Evolutionary conservation across 2,797 vertebrate species (phyloP), one percentile per base, ranked within the genome.

Genomic region (Falco novaeseelandiae): DNA sequence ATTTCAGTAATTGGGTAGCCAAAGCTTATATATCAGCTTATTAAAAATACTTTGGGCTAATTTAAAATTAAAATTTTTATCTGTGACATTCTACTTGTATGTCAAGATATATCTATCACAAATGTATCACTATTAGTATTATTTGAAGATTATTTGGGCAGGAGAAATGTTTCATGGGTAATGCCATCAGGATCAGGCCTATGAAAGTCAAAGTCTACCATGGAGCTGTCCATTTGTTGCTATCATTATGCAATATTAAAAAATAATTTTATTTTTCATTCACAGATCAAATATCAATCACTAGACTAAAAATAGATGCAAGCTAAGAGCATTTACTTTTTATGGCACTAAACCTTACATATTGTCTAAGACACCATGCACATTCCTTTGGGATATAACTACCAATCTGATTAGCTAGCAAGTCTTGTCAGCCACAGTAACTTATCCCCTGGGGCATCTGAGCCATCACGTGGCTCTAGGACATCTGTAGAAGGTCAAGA

Each of bases 321-420:
- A 73, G 32, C 63, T 72, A 57, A 85, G 62, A 71, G 8, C 58
- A 84, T 94, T 92, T 71, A 74, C 79, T 94, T 46, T 25, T 14
- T 38, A 52, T 34, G 66, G n/a, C 78, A 89, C 77, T 90, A 84
- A 95, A 94, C 26, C 26, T 84, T 65, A 59, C 27, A 82, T 84
- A 96, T 97, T 96, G 94, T 96, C 90, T 95, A 90, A 95, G 92
- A 42, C 79, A 93, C 23, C 44, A 77, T 70, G 73, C 57, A 63
- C 88, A 91, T 96, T 96, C 93, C 93, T 90, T 82, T 83, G 83
- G 79, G 93, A 94, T 97, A 96, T 97, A 97, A 97, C 97, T 97
- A 97, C 80, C 97, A 90, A 84, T 54, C 81, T 97, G 96, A 97
- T 96, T 97, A 98, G 92, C 94, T 89, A 92, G 93, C 91, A 98